Conservation (phyloP, 2,888 invertebrate genomes). For the Amorpha juglandis region DNA sequence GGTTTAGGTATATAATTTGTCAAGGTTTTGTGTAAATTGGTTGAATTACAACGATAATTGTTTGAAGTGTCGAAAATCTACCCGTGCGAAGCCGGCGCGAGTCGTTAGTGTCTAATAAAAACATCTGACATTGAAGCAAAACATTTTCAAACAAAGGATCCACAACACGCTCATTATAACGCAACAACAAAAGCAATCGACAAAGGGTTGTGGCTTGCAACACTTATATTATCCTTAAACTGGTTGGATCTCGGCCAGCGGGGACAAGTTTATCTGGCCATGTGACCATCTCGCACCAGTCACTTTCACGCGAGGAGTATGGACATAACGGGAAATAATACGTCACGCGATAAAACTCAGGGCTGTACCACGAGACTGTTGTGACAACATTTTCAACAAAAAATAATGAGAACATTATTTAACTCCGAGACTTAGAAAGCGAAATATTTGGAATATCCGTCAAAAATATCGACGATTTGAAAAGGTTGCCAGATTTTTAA, state of each 20-base stretch:
- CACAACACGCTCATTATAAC: neutral
- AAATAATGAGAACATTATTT: neutral
- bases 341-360: neutral
- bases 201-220: neutral
- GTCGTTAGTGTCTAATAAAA: neutral
- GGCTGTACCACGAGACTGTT: neutral
- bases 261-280: slow-evolving; percentile 14
- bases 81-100: too few species aligned
- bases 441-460: too few species aligned
- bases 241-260: slow-evolving; percentile 15
- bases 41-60: too few species aligned
- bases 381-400: neutral
- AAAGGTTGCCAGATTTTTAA: too few species aligned
- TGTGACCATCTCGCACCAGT: neutral
- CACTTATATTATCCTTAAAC: slow-evolving; percentile 11
- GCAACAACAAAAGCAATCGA: slow-evolving; percentile 1
- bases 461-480: too few species aligned
- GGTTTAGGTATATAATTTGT: too few species aligned
- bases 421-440: too few species aligned
- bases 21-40: too few species aligned
- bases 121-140: slow-evolving; percentile 7
- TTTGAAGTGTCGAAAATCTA: too few species aligned
- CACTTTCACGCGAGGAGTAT: slow-evolving; percentile 5
- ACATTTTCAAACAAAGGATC: neutral
- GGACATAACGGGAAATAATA: neutral